Conservation (phyloP, 2,888 invertebrate genomes). For the Caenorhabditis drosophilae region DNA sequence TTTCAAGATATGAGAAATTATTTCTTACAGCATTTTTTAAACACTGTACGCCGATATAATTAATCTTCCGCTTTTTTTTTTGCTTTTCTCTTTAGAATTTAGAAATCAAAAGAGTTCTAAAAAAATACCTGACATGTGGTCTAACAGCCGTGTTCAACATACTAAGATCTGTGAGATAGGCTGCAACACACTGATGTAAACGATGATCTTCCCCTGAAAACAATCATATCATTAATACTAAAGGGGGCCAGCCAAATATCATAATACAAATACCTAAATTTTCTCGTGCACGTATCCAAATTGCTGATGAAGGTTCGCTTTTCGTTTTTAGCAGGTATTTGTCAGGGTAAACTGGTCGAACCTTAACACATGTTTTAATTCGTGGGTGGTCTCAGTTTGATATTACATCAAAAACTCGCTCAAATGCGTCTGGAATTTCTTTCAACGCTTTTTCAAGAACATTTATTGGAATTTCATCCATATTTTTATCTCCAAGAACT, state of each 20-base stretch:
- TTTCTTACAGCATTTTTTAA: no score
- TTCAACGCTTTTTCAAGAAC: conserved; percentile 37
- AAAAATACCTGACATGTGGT: conserved; percentile 51
- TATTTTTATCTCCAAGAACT: conserved; percentile 25
- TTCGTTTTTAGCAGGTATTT: conserved; percentile 41
- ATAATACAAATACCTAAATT: conserved; percentile 24
- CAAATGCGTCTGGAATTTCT: conserved; percentile 45
- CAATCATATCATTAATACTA: no score
- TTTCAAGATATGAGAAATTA: no score
- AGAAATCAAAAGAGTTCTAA: no score
- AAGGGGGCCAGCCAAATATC: no score
- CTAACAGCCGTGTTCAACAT: conserved; percentile 49
- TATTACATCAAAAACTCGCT: conserved; percentile 43
- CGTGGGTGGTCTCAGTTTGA: neutral
- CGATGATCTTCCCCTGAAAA: conserved; percentile 32
- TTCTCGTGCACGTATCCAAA: conserved; percentile 42
- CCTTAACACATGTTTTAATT: conserved; percentile 6
- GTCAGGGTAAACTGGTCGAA: conserved; percentile 37
- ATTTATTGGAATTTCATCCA: conserved; percentile 20
- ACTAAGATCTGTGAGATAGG: conserved; percentile 42
- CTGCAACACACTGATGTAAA: conserved; percentile 45
- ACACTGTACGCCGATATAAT: no score
- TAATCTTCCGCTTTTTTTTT: no score
- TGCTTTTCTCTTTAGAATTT: no score
- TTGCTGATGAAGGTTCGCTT: conserved; percentile 33